These are phyloP conservation scores for Pelecanus crispus DNA, from an alignment of 2,113 vertebrate species.

Conservation along the genomic window DNA sequence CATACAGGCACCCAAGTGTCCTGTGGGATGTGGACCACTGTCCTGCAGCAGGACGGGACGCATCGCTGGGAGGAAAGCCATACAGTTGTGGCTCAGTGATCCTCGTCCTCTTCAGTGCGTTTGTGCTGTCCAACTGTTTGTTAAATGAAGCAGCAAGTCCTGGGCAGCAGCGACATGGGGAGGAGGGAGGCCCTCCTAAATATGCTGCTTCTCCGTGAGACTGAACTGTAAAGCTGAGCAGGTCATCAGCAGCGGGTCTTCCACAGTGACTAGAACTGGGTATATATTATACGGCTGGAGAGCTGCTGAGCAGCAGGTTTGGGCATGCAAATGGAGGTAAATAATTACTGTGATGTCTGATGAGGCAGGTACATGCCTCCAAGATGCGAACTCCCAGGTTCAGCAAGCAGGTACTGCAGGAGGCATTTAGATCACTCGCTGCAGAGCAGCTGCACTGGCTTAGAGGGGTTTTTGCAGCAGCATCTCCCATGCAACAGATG, in stretches of 20 bases:
- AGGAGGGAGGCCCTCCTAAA: not conserved
- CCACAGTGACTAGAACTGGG: accelerated
- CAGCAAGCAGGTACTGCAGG: not conserved
- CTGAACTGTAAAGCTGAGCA: not conserved
- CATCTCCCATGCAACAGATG: accelerated
- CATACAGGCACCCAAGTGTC: accelerated
- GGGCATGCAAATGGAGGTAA: not conserved
- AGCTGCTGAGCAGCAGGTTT: not conserved
- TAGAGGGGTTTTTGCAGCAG: not conserved
- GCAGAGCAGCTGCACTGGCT: not conserved
- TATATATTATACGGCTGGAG: accelerated
- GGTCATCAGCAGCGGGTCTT: accelerated
- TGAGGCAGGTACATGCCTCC: not conserved
- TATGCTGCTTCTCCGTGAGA: not conserved
- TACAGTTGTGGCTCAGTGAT: not conserved
- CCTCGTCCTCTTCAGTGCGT: accelerated
- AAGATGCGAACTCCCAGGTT: not conserved
- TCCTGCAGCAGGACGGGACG: not conserved
- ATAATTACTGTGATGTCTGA: not conserved
- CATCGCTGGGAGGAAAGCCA: not conserved
- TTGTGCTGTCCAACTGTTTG: accelerated
- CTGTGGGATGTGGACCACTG: accelerated
- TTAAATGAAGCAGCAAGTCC: not conserved
- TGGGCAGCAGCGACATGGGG: not conserved
- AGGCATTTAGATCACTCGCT: accelerated